A percentile compares a stretch with the other conserved stretches of the same genome.
These are phyloP conservation scores for Hirtodrosophila histrioides DNA, from an alignment of 2,888 invertebrate genomes.

Conservation along the genomic window DNA sequence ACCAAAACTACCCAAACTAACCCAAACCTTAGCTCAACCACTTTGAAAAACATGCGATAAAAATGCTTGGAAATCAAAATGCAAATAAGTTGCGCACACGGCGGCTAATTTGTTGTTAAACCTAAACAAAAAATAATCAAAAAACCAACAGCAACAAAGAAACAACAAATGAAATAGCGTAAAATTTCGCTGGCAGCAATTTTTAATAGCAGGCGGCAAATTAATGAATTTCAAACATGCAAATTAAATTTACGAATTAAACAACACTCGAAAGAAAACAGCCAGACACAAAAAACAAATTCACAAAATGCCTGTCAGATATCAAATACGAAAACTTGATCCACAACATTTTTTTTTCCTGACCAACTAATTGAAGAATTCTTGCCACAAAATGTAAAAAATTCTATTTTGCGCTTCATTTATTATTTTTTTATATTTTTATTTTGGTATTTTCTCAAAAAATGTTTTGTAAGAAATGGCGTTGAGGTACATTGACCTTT, in stretches of 20 bases:
- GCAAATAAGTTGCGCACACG: slow-evolving; percentile 52
- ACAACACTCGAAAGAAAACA: slow-evolving; percentile 34
- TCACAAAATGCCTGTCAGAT: slow-evolving; percentile 29
- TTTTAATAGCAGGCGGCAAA: slow-evolving; percentile 55
- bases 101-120: slow-evolving; percentile 44
- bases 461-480: slow-evolving; percentile 28
- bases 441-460: slow-evolving; percentile 14
- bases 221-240: slow-evolving; percentile 67
- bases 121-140: slow-evolving; percentile 8
- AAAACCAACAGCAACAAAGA: slow-evolving; percentile 7
- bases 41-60: slow-evolving; percentile 38
- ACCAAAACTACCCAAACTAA: slow-evolving; percentile 31
- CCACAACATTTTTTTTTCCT: slow-evolving; percentile 44
- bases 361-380: slow-evolving; percentile 53
- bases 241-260: slow-evolving; percentile 55
- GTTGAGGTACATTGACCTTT: slow-evolving; percentile 59
- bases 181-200: slow-evolving; percentile 52
- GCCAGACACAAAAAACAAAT: slow-evolving; percentile 5
- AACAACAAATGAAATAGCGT: slow-evolving; percentile 38
- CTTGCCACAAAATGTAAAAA: slow-evolving; percentile 32
- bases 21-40: slow-evolving; percentile 4
- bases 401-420: slow-evolving; percentile 21
- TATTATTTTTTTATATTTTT: slow-evolving; percentile 6
- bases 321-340: slow-evolving; percentile 54
- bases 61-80: slow-evolving; percentile 45